These are phyloP conservation scores for Lamprologus lemairii DNA, from an alignment of 2,113 vertebrate genomes.

Conservation along the genomic window DNA sequence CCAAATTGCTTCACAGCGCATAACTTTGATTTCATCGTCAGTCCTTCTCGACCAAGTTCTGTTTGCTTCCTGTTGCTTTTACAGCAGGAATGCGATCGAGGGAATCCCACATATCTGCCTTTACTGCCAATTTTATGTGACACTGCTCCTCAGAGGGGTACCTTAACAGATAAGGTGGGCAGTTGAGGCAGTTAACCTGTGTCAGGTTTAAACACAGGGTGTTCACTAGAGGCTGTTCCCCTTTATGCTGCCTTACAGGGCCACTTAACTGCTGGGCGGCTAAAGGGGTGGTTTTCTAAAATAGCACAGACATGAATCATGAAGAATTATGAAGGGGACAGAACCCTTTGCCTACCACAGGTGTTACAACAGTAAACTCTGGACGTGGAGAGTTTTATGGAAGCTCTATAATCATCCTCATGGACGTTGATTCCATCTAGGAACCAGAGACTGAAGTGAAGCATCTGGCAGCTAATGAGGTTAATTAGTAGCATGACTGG, in stretches of 20 bases:
- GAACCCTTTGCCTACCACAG: conserved; percentile 21
- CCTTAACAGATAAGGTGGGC: conserved; percentile 20
- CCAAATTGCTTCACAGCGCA: neutral
- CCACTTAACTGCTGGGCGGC: neutral
- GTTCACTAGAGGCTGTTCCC: neutral
- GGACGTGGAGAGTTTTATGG: neutral
- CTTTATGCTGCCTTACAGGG: neutral
- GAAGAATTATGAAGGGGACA: neutral
- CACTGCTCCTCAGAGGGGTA: neutral
- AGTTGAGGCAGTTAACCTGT: conserved; percentile 47
- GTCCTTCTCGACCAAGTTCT: neutral
- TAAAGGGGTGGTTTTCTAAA: conserved; percentile 16
- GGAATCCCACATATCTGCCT: neutral
- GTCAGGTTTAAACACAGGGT: conserved; percentile 44
- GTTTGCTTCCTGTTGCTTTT: neutral
- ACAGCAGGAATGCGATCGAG: neutral
- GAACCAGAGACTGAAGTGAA: neutral
- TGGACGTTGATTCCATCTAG: neutral
- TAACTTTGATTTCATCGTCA: neutral
- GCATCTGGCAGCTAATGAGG: neutral
- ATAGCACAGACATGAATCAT: conserved; percentile 29
- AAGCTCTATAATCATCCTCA: neutral
- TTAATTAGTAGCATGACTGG: neutral
- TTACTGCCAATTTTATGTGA: neutral
- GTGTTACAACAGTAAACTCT: conserved; percentile 10